A percentile compares a stretch with the other conserved stretches of the same genome.
Conservation (phyloP, 1,140 invertebrate species). For the Papilio polytes region DNA sequence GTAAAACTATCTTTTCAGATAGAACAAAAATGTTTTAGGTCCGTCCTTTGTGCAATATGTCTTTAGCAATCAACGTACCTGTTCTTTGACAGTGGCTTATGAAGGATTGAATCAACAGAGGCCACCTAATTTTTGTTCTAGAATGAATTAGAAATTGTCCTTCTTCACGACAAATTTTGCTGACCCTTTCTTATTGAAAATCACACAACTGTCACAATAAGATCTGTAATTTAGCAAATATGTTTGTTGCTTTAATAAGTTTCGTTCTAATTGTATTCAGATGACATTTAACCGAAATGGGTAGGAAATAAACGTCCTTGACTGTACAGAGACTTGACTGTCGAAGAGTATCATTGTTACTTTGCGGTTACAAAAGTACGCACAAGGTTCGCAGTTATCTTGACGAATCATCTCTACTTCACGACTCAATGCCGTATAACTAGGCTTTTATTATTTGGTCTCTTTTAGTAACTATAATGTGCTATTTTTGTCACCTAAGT, state of each 20-base stretch:
- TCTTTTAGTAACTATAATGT: constrained; percentile 14
- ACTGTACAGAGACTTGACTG: constrained; percentile 50
- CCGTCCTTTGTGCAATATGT: not conserved
- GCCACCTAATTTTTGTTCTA: constrained; percentile 53
- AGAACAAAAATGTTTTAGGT: not conserved
- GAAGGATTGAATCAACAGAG: constrained; percentile 43
- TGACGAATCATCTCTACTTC: constrained; percentile 28
- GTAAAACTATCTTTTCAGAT: not conserved
- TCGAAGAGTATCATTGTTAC: constrained; percentile 56
- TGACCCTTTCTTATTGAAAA: too few species aligned
- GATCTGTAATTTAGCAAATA: too few species aligned
- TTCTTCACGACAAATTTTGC: constrained; percentile 44
- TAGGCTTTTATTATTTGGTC: not conserved
- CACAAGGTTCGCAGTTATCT: constrained; percentile 43
- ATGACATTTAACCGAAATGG: too few species aligned
- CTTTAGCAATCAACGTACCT: not conserved
- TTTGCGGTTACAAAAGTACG: constrained; percentile 51
- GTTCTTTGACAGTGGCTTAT: constrained; percentile 19
- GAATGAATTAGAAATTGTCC: constrained; percentile 75
- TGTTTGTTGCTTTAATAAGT: too few species aligned
- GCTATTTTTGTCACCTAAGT: not conserved
- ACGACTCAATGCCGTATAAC: constrained; percentile 14
- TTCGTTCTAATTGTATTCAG: too few species aligned
- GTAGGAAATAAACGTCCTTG: too few species aligned
- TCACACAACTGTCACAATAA: too few species aligned